Evolutionary conservation across 2,113 vertebrate species (phyloP), one percentile per base, ranked within the genome.

Genomic region (Sylvilagus bachmani): DNA sequence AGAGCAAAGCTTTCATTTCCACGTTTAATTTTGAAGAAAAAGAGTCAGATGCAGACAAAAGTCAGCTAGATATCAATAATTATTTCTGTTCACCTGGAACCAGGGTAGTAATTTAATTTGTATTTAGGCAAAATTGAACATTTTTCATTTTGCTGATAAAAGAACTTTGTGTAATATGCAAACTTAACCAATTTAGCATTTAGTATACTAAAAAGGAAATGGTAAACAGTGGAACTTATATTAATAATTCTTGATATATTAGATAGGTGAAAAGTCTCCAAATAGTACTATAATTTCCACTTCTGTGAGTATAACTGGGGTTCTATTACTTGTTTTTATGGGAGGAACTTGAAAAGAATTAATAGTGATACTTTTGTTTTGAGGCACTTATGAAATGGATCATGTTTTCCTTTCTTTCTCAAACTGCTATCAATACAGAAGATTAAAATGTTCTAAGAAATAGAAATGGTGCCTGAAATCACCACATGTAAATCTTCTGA

Each of bases 1-100:
- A 94, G 49, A 93, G 81, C 38, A 89, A 93, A 83, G 75, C 89
- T 97, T 97, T 96, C 64, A 95, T 97, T 98, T 98, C 55, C 38
- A 71, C 19, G 0, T 61, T 87, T 93, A 89, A 94, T 96, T 95
- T 31, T 96, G 86, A 97, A 96, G 67, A 93, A 27, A 94, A 95
- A 89, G 31, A 93, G 19, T 73, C 78, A 90, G 82, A 73, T 92
- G 27, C 58, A 94, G 83, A 91, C 51, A 95, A 90, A 97, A 96
- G 75, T 94, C 85, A 95, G 80, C 89, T n/a, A 93, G 55, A 84
- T 96, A 95, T 80, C 95, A 93, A 84, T 95, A 97, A 88, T 92
- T 89, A 92, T 94, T 97, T 93, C 77, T 95, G 36, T 96, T 95
- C 90, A 97, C 14, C 22, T 97, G 89, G 53, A 96, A 91, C 10